These are phyloP conservation scores for Brenthis ino DNA, from an alignment of 2,888 invertebrate genomes.

Conservation along the genomic window DNA sequence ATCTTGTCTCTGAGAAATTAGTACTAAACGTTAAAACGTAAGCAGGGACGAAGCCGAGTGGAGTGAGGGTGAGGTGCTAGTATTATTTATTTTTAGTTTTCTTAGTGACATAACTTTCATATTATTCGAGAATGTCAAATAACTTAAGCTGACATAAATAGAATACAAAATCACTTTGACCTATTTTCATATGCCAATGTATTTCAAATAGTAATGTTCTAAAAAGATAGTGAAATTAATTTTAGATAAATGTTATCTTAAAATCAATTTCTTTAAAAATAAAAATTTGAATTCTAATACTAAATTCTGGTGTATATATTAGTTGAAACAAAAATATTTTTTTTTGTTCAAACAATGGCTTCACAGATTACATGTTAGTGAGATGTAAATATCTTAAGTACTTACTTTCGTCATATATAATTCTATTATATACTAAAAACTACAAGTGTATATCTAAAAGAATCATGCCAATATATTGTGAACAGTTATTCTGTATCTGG, in stretches of 20 bases:
- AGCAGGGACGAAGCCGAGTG: too few relatives aligned
- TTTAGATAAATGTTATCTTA: not conserved
- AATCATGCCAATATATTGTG: not conserved
- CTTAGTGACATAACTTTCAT: not conserved
- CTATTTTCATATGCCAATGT: conserved; percentile 22
- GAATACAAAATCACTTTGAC: conserved; percentile 24
- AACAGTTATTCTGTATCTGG: not conserved
- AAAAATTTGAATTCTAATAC: too few relatives aligned
- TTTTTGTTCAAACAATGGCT: not conserved
- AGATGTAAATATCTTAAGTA: conserved; percentile 2
- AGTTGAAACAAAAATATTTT: too few relatives aligned
- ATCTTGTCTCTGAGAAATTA: too few relatives aligned
- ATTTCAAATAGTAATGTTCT: not conserved
- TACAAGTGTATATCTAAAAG: not conserved
- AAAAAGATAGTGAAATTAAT: not conserved
- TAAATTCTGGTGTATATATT: too few relatives aligned
- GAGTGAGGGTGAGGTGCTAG: too few relatives aligned
- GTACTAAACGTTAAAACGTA: too few relatives aligned
- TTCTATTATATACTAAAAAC: not conserved
- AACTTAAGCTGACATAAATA: conserved; percentile 17
- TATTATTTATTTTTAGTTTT: not conserved
- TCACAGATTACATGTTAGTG: not conserved
- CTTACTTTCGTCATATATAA: conserved; percentile 8
- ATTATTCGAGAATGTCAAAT: not conserved
- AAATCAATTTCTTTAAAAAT: too few relatives aligned